Conservation (phyloP, 1,140 invertebrate species). For the Oreohelix idahoensis region DNA sequence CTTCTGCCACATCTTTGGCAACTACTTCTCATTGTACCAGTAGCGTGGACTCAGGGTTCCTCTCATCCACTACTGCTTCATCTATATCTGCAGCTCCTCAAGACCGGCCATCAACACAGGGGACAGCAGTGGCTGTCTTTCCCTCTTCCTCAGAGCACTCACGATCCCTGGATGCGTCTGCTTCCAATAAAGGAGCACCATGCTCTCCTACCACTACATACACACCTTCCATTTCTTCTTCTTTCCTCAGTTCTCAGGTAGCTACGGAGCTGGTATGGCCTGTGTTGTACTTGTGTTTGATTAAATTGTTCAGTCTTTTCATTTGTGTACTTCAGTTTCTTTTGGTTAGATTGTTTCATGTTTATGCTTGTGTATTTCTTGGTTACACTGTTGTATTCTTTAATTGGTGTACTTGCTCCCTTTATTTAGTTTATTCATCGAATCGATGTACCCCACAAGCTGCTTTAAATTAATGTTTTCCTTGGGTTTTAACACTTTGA, state of each 20-base stretch:
- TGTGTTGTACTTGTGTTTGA: not conserved
- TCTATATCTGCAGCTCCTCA: conserved; percentile 1
- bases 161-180: not conserved
- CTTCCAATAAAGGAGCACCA: not conserved
- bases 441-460: too few species aligned
- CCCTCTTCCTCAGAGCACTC: conserved; percentile 3
- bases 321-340: too few species aligned
- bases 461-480: too few species aligned
- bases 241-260: conserved; percentile 27
- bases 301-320: not conserved
- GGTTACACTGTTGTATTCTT: too few species aligned
- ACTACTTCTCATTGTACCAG: not conserved
- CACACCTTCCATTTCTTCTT: conserved; percentile 12
- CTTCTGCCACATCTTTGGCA: not conserved
- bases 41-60: conserved; percentile 8
- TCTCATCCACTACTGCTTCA: not conserved
- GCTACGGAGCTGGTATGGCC: not conserved
- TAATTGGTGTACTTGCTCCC: too few species aligned
- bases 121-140: not conserved
- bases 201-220: not conserved
- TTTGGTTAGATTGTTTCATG: too few species aligned
- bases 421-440: too few species aligned
- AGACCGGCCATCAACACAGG: not conserved
- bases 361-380: too few species aligned
- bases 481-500: too few species aligned